phyloP scores from a whole-genome alignment of 2,888 invertebrate species.

The Hypsopygia costalis region DNA sequence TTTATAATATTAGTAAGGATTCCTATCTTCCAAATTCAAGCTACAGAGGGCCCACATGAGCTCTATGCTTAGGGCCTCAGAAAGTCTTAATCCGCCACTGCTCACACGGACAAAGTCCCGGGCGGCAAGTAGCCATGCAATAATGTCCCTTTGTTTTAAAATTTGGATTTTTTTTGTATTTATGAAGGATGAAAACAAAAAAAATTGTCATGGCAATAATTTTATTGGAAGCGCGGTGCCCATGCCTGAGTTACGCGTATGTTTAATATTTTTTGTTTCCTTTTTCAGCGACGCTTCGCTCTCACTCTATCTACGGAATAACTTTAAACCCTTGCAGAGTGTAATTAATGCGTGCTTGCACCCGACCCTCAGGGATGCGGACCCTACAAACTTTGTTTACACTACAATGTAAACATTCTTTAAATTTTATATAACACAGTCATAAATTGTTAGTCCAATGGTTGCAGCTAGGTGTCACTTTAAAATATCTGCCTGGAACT shows the following conservation, averaged over 20 bases:
- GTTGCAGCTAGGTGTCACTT: background rate
- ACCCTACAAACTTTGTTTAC: slow-evolving; percentile 57
- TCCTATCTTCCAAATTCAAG: too few species aligned
- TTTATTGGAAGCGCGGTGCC: background rate
- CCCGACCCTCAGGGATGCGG: slow-evolving; percentile 57
- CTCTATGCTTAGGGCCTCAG: too few species aligned
- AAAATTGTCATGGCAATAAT: background rate
- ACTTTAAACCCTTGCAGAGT: slow-evolving; percentile 57
- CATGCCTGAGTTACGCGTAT: too few species aligned
- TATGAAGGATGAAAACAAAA: background rate
- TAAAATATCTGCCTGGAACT: too few species aligned
- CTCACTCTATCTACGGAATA: slow-evolving; percentile 21
- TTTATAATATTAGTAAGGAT: too few species aligned
- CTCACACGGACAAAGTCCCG: too few species aligned
- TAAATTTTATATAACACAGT: slow-evolving; percentile 37
- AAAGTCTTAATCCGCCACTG: too few species aligned
- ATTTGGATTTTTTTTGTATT: too few species aligned
- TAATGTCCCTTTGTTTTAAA: too few species aligned
- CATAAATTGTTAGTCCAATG: slow-evolving; percentile 4
- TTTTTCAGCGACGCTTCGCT: slow-evolving; percentile 4
- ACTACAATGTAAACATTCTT: slow-evolving; percentile 59
- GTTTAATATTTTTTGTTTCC: slow-evolving; percentile 2
- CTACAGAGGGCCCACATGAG: too few species aligned
- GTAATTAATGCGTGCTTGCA: slow-evolving; percentile 76
- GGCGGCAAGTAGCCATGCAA: too few species aligned